Conservation (phyloP, 2,888 invertebrate genomes). For the Leptinotarsa tumamoca region DNA sequence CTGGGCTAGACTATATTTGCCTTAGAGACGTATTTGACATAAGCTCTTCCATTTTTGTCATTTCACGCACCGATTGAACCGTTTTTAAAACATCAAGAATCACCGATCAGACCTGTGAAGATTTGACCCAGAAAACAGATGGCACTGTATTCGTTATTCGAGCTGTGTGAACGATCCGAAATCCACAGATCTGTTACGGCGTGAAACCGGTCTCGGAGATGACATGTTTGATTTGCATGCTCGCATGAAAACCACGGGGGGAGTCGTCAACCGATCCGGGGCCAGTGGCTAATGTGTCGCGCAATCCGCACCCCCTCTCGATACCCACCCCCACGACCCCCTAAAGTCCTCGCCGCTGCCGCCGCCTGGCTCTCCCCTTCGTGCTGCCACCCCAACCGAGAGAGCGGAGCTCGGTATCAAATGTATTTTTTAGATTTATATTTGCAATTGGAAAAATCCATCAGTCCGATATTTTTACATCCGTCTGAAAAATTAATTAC, state of each 20-base stretch:
- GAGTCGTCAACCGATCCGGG: slow-evolving; percentile 54
- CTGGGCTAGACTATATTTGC: too few species aligned
- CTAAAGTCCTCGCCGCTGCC: slow-evolving; percentile 38
- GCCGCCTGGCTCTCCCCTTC: slow-evolving; percentile 33
- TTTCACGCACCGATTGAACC: too few species aligned
- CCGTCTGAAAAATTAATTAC: slow-evolving; percentile 66
- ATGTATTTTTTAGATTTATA: slow-evolving; percentile 65
- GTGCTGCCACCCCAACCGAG: slow-evolving; percentile 46
- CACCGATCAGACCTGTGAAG: background rate
- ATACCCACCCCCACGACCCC: slow-evolving; percentile 35
- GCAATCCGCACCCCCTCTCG: slow-evolving; percentile 54
- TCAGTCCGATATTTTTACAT: slow-evolving; percentile 64
- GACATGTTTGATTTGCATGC: slow-evolving; percentile 64
- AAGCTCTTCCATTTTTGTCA: too few species aligned
- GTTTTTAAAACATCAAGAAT: background rate
- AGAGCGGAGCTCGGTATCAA: slow-evolving; percentile 51
- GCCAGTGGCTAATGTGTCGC: slow-evolving; percentile 62
- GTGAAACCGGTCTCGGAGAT: slow-evolving; percentile 56
- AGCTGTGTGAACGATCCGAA: slow-evolving; percentile 36
- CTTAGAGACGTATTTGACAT: too few species aligned
- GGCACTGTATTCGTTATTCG: background rate
- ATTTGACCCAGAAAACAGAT: background rate
- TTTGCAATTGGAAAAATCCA: slow-evolving; percentile 63
- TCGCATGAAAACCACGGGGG: slow-evolving; percentile 55
- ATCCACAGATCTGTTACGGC: slow-evolving; percentile 46